phyloP scores from a whole-genome alignment of 2,113 vertebrate species.

The Nansenia antarctica region DNA sequence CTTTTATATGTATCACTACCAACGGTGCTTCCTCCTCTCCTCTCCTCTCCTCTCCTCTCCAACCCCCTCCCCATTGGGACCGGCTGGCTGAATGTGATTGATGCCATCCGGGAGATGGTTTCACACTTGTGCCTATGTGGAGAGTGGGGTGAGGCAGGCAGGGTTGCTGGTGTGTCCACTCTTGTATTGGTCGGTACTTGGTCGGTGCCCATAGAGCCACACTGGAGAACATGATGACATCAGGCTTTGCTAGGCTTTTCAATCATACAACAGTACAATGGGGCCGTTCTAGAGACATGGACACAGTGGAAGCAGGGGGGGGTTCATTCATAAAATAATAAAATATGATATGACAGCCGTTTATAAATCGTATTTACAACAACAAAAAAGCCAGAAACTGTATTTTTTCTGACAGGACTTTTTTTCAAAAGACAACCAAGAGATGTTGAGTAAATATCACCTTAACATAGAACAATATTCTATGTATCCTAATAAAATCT shows the following conservation, averaged over 20 bases:
- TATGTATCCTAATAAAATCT: no score
- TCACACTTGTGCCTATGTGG: constrained; percentile 65
- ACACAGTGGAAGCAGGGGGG: constrained; percentile 13
- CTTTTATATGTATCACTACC: constrained; percentile 68
- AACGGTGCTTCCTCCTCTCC: constrained; percentile 39
- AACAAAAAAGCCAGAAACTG: no score
- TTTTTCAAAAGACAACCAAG: constrained; percentile 29
- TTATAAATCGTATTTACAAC: constrained; percentile 44
- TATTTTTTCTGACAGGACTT: constrained; percentile 24
- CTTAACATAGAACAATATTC: constrained; percentile 7
- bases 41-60: constrained; percentile 20
- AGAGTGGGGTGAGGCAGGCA: constrained; percentile 58
- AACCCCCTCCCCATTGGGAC: constrained; percentile 46
- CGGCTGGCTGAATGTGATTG: constrained; percentile 65
- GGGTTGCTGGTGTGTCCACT: constrained; percentile 49
- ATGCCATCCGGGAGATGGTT: constrained; percentile 53
- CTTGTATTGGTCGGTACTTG: constrained; percentile 32
- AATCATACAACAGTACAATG: constrained; percentile 14
- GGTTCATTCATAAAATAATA: constrained; percentile 55
- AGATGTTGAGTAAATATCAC: constrained; percentile 2
- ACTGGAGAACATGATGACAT: constrained; percentile 45
- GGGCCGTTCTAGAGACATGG: constrained; percentile 20
- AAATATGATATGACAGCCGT: constrained; percentile 45
- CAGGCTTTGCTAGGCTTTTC: constrained; percentile 21
- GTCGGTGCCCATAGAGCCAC: constrained; percentile 39